Evolutionary conservation across 1,140 invertebrate species (phyloP), one percentile per base, ranked within the genome.

Genomic region (Hesperophylax magnus): DNA sequence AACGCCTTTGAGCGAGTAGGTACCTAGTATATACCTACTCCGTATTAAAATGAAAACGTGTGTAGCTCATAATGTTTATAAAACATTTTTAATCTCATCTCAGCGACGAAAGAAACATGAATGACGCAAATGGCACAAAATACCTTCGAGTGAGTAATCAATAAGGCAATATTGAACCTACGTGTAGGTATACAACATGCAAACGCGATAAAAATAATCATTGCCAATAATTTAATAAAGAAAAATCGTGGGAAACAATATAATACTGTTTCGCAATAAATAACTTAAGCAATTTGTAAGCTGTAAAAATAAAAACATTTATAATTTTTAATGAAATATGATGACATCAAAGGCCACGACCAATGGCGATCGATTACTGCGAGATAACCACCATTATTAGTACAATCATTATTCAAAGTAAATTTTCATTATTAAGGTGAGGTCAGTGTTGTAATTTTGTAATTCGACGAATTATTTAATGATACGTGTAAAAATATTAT

Each of bases 271-370:
- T 47, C 39, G 11, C 17, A 69, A 69, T 39, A 69, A 61, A 61
- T 39, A 47, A 47, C 20, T n/a, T 20, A 11, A 11, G 9, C 20
- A 22, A 61, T 47, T 47, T 47, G 39, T 47, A 0, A 14, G 9
- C 9, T 47, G 39, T 61, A 61, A 18, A 61, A 22, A 61, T 7
- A 20, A 11, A 24, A 2, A 11, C 2, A 18, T 22, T n/a, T 24
- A 15, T 3, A 11, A 24, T 18, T 18, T 52, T 20, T 71, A 54
- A 72, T 72, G 47, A 56, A 54, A 27, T 53, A 22, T 27, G 69
- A 72, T 72, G 69, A 72, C 69, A 72, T 72, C 69, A 27, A 72
- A 72, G 39, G 52, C 69, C 47, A 54, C 20, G 69, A 53, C 15
- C 67, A 71, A 18, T 71, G 34, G 47, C 67, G 39, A 52, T 47